Evolutionary conservation across 2,113 vertebrate genomes (phyloP), one percentile per base, ranked within the genome.

Genomic region (Dascyllus trimaculatus): DNA sequence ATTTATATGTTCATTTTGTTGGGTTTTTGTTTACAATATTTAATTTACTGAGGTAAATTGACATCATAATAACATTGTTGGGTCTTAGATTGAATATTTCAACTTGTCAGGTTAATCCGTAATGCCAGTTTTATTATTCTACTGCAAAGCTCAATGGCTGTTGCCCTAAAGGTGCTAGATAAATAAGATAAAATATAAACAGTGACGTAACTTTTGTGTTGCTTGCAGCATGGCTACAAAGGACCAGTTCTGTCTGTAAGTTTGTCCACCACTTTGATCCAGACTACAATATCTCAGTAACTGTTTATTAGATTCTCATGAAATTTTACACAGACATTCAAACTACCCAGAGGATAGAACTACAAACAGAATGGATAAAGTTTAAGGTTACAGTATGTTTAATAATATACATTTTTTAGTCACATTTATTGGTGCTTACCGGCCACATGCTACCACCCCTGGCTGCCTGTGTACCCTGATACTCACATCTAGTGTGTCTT

Each of bases 401-500:
- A 43, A 43, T 43, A 14, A 2, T 1, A 35, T 4, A 43, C 4
- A 15, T 43, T 13, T 43, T 43, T 43, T 14, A 15, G 40, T 4
- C 24, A 15, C 62, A 62, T 32, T 15, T 52, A 61, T 48, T 4
- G 18, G 18, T 22, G 52, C 26, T 43, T 43, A 4, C 40, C 4
- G 14, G 13, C 40, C 14, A 43, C 26, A 53, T 0, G 13, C 43
- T 22, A 35, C 29, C 32, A 5, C 13, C 9, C 5, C 22, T 70
- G n/a, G 7, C 69, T 52, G 1, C 25, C 14, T 46, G 11, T 3
- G 51, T 38, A 29, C 21, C 43, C 21, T 51, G 29, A 53, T 29
- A 38, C 51, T 60, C 56, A 21, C 48, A 58, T 71, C 45, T 56
- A 40, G 21, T 69, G 11, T 40, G 49, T 52, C n/a, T 74, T 83